Evolutionary conservation across 1,140 invertebrate species (phyloP).

Genomic region (Drosophila lacteicornis): DNA sequence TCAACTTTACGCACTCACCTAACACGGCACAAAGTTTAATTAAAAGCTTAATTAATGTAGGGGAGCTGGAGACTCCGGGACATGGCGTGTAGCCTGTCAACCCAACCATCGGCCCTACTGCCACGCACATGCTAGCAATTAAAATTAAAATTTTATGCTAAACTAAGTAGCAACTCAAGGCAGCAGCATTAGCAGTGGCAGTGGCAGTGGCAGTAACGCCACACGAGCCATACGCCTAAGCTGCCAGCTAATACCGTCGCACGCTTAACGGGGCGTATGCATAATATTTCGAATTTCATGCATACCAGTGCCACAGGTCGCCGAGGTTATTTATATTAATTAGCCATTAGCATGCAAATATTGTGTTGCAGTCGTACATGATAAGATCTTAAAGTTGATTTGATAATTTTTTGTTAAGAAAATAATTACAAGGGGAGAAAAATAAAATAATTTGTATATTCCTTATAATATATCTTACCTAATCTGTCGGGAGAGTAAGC

Average conservation of each 20-base stretch:
- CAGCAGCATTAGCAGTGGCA: slow-evolving; percentile 24
- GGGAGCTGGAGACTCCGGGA: slow-evolving; percentile 3
- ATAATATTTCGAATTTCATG: slow-evolving; percentile 63
- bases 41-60: slow-evolving; percentile 78
- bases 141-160: slow-evolving; percentile 83
- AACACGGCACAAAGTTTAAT: slow-evolving; percentile 77
- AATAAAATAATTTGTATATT: no score
- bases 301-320: slow-evolving; percentile 41
- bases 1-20: slow-evolving; percentile 79
- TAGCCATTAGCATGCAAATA: slow-evolving; percentile 63
- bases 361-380: slow-evolving; percentile 31
- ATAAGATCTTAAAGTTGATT: background rate
- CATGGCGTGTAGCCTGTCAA: slow-evolving; percentile 46
- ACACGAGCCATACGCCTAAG: slow-evolving; percentile 8
- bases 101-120: slow-evolving; percentile 46
- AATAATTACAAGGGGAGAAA: no score
- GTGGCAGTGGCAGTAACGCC: slow-evolving; percentile 3
- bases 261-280: slow-evolving; percentile 35
- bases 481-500: background rate
- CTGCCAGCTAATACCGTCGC: slow-evolving; percentile 39
- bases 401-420: no score
- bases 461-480: background rate
- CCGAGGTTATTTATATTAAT: slow-evolving; percentile 68
- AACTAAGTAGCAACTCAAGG: slow-evolving; percentile 77
- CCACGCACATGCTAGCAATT: slow-evolving; percentile 81